phyloP scores from a whole-genome alignment of 2,888 invertebrate species.

The Nematopogon swammerdamellus region DNA sequence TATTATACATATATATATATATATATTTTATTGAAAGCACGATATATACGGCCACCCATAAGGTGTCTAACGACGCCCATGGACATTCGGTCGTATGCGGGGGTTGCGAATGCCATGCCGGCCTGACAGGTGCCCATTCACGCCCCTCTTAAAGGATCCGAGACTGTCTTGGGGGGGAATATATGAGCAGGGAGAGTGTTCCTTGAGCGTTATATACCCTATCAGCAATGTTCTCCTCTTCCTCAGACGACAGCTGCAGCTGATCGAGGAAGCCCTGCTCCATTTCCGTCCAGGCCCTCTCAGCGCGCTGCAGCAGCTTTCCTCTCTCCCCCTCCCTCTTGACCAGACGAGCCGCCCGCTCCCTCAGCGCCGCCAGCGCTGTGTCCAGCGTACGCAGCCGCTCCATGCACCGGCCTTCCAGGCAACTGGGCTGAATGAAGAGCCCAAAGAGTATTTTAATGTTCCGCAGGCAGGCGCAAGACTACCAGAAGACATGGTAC shows the following conservation, averaged over 20 bases:
- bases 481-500: conserved; percentile 3
- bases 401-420: conserved; percentile 23
- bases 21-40: no score
- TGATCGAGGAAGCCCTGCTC: conserved; percentile 34
- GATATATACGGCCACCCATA: no score
- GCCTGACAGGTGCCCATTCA: no score
- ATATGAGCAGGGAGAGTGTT: no score
- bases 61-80: no score
- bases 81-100: no score
- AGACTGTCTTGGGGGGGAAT: no score
- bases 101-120: no score
- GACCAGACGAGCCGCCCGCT: conserved; percentile 25
- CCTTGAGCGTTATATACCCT: conserved; percentile 18
- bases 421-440: conserved; percentile 29
- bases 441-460: conserved; percentile 3
- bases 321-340: conserved; percentile 31
- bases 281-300: conserved; percentile 38
- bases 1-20: no score
- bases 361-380: conserved; percentile 22
- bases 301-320: conserved; percentile 35
- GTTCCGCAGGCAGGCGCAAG: conserved; percentile 2
- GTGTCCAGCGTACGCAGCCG: conserved; percentile 23
- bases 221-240: conserved; percentile 27
- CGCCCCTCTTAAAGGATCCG: no score
- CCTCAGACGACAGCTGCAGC: conserved; percentile 25